Percentiles rank a stretch among this genome's conserved stretches.
These are phyloP conservation scores for Oreochromis tanganicae DNA, from an alignment of 2,113 vertebrate genomes.

Conservation along the genomic window DNA sequence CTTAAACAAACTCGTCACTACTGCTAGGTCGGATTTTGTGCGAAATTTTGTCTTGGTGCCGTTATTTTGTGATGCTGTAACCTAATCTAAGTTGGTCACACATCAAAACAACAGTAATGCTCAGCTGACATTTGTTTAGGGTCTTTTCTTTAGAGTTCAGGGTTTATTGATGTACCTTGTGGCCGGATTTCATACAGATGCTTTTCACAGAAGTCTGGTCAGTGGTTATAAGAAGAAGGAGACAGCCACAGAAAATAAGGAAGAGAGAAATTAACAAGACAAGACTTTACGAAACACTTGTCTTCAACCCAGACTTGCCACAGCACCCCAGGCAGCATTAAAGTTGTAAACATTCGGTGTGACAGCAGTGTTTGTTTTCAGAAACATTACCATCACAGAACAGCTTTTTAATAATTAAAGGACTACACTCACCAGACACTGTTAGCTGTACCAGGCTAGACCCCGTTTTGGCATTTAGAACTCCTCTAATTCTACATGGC, in stretches of 20 bases:
- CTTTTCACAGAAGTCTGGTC: neutral
- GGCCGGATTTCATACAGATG: neutral
- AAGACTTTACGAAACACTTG: neutral
- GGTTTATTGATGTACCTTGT: neutral
- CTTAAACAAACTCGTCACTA: neutral
- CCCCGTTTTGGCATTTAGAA: neutral
- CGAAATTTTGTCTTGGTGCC: neutral
- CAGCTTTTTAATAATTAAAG: neutral
- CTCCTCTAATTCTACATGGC: neutral
- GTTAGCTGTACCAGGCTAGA: neutral
- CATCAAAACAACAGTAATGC: neutral
- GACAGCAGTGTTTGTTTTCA: neutral
- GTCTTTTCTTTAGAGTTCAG: neutral
- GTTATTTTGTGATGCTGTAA: neutral
- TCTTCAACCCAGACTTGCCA: neutral
- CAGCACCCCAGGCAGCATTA: neutral
- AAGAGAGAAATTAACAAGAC: neutral
- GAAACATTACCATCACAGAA: neutral
- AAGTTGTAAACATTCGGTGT: neutral
- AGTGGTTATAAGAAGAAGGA: neutral
- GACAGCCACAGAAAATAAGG: neutral
- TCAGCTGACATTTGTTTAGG: neutral
- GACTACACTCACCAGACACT: neutral
- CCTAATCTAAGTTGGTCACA: neutral
- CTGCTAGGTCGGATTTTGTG: neutral